Percentiles rank a stretch among this genome's conserved stretches.
phyloP scores from a whole-genome alignment of 2,888 invertebrate genomes.

The Lissonota sp. region DNA sequence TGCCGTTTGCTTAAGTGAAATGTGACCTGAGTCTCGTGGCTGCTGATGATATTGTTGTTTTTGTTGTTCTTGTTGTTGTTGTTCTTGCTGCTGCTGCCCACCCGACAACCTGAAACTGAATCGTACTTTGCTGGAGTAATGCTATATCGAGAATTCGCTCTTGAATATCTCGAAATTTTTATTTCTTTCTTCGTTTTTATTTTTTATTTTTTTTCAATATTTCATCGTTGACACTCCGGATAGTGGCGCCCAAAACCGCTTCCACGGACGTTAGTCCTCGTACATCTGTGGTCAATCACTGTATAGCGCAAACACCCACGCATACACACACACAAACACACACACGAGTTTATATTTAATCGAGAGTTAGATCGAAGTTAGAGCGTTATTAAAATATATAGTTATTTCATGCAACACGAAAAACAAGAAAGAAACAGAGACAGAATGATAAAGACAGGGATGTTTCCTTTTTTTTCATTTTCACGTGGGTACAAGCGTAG shows the following conservation, averaged over 20 bases:
- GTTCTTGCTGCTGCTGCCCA: conserved; percentile 60
- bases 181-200: conserved; percentile 21
- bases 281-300: conserved; percentile 22
- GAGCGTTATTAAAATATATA: conserved; percentile 74
- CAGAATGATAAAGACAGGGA: conserved; percentile 31
- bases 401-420: conserved; percentile 76
- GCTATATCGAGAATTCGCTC: background rate
- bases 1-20: conserved; percentile 80
- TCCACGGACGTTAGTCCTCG: conserved; percentile 30
- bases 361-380: conserved; percentile 77
- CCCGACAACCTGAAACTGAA: conserved; percentile 78
- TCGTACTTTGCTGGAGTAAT: conserved; percentile 45
- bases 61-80: conserved; percentile 51
- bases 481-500: conserved; percentile 50
- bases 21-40: conserved; percentile 75
- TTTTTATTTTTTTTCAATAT: background rate
- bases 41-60: conserved; percentile 58
- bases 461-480: conserved; percentile 23
- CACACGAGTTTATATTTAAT: conserved; percentile 3
- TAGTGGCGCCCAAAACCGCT: conserved; percentile 47
- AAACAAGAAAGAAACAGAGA: conserved; percentile 55
- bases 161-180: background rate
- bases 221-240: conserved; percentile 60
- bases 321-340: no score
- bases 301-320: no score